A percentile compares a stretch with the other conserved stretches of the same genome.
These are phyloP conservation scores for Archocentrus centrarchus DNA, from an alignment of 2,113 vertebrate genomes.

Conservation along the genomic window DNA sequence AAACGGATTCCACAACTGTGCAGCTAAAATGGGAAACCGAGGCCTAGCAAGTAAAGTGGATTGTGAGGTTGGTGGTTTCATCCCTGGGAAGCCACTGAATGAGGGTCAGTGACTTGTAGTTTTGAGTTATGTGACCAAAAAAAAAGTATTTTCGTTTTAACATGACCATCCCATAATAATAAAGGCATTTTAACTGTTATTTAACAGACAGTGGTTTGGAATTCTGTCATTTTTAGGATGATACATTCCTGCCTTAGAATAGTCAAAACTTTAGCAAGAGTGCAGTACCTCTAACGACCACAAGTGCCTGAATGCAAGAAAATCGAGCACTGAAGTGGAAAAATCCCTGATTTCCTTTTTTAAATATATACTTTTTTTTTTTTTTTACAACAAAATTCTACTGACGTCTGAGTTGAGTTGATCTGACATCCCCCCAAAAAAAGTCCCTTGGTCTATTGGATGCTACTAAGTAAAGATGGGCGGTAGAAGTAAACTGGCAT, in stretches of 20 bases:
- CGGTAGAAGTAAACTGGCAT: background rate
- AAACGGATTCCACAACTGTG: background rate
- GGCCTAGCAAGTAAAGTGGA: background rate
- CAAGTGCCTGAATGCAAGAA: background rate
- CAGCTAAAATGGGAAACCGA: background rate
- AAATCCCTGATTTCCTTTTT: background rate
- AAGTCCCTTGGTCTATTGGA: background rate
- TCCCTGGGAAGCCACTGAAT: background rate
- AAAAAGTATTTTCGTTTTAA: background rate
- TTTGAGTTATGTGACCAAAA: too few relatives aligned
- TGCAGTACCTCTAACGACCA: background rate
- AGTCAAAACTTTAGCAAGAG: background rate
- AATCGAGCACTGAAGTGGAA: background rate
- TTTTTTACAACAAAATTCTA: background rate
- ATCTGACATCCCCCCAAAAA: background rate
- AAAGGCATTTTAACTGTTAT: background rate
- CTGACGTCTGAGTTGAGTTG: background rate
- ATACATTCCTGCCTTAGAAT: background rate
- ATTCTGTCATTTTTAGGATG: background rate
- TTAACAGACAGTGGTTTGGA: background rate
- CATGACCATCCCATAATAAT: background rate
- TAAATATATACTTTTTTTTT: too few relatives aligned
- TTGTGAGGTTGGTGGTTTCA: slow-evolving; percentile 2
- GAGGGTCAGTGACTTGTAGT: too few relatives aligned
- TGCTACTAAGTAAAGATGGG: background rate